These are phyloP conservation scores for Halcyon badia DNA, from an alignment of 2,797 vertebrate species.

Conservation along the genomic window DNA sequence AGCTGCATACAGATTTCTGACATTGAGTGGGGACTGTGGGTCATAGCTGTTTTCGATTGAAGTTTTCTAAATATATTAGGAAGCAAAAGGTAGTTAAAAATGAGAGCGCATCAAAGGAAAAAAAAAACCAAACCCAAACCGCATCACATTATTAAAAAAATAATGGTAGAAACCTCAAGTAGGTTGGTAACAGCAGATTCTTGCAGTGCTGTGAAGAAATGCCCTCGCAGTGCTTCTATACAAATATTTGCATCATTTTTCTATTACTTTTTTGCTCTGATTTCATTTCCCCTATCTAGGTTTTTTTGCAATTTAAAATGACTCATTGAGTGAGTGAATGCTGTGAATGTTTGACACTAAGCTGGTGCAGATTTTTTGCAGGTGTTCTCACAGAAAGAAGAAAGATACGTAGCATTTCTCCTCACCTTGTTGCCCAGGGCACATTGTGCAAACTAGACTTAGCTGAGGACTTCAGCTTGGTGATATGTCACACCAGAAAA, in stretches of 20 bases:
- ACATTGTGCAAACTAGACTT: neutral
- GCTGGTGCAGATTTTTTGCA: neutral
- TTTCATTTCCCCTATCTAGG: neutral
- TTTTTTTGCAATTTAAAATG: neutral
- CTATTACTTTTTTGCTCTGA: neutral
- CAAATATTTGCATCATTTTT: neutral
- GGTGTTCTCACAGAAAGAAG: neutral
- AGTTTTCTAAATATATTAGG: neutral
- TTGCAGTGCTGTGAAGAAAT: neutral
- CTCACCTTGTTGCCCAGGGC: neutral
- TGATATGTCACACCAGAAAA: neutral
- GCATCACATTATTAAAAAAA: neutral
- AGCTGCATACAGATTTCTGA: neutral
- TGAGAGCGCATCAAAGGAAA: neutral
- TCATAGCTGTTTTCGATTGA: neutral
- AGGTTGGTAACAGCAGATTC: neutral
- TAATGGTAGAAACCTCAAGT: neutral
- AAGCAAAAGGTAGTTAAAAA: conserved; percentile 25
- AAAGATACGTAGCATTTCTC: accelerated
- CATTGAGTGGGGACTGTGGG: neutral
- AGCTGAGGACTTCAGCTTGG: neutral
- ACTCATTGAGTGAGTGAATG: neutral
- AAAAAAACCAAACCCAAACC: accelerated
- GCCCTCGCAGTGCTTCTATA: neutral
- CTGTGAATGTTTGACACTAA: neutral